These are phyloP conservation scores for Pygocentrus nattereri DNA, from an alignment of 2,797 vertebrate species.

Conservation along the genomic window DNA sequence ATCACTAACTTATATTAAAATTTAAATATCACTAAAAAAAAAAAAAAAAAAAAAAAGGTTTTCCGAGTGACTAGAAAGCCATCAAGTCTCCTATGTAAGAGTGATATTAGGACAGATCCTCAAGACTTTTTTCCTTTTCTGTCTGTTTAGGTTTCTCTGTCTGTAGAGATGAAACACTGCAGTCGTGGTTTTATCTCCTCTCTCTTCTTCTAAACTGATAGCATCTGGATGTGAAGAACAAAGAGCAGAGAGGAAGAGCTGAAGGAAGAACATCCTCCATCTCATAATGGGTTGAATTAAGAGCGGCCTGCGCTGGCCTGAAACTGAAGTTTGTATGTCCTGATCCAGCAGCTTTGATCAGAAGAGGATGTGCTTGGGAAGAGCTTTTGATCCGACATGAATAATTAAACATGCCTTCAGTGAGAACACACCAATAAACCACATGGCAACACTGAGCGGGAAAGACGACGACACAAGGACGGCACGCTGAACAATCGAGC, in stretches of 20 bases:
- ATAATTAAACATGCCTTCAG: conserved; percentile 2
- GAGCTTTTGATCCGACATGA: conserved; percentile 17
- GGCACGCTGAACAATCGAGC: background rate
- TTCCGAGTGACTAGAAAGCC: background rate
- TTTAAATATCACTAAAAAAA: too few species aligned
- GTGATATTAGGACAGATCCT: background rate
- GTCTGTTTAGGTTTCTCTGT: background rate
- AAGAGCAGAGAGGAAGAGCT: conserved; percentile 8
- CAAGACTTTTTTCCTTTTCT: background rate
- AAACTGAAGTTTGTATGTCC: background rate
- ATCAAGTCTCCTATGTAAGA: background rate
- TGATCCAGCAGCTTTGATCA: conserved; percentile 16
- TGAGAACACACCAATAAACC: background rate
- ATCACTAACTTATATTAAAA: too few species aligned
- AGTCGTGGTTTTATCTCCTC: background rate
- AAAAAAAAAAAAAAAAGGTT: too few species aligned
- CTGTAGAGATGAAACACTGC: background rate
- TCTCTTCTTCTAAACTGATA: background rate
- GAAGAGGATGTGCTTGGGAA: conserved; percentile 2
- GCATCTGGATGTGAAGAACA: conserved; percentile 5
- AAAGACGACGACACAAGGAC: background rate
- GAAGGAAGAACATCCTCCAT: background rate
- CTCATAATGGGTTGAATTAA: background rate
- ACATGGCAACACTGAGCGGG: background rate
- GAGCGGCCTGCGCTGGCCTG: background rate